Evolutionary conservation across 2,113 vertebrate species (phyloP).

Genomic region (Daboia siamensis): DNA sequence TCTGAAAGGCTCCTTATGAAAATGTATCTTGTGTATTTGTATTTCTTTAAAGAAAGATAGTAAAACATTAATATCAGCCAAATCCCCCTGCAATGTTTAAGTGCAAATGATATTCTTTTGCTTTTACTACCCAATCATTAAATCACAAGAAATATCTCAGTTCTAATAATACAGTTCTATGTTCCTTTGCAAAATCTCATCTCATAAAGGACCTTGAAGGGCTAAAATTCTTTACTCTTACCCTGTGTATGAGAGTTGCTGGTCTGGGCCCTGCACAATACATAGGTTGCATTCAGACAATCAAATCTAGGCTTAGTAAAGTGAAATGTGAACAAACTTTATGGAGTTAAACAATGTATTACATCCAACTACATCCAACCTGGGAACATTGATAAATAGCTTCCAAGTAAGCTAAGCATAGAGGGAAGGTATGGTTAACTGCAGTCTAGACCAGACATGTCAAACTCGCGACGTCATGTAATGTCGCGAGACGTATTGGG

Average conservation of each 20-base stretch:
- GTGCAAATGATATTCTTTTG: slow-evolving; percentile 13
- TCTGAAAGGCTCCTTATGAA: slow-evolving; percentile 41
- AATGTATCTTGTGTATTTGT: slow-evolving; percentile 32
- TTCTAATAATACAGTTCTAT: slow-evolving; percentile 3
- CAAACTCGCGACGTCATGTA: no score
- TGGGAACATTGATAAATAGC: not conserved
- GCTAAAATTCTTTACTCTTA: not conserved
- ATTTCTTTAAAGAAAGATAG: slow-evolving; percentile 14
- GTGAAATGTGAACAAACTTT: not conserved
- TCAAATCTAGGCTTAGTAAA: not conserved
- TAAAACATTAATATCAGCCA: not conserved
- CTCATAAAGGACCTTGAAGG: not conserved
- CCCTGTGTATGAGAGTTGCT: not conserved
- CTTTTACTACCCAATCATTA: slow-evolving; percentile 26
- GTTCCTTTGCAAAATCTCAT: slow-evolving; percentile 2
- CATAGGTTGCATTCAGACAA: not conserved
- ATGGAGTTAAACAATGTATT: not conserved
- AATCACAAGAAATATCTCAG: slow-evolving; percentile 14
- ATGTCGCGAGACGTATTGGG: no score
- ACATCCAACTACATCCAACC: not conserved
- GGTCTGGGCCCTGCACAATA: not conserved
- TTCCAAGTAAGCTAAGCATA: not conserved
- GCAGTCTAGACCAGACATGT: no score
- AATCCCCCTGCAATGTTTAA: slow-evolving; percentile 9
- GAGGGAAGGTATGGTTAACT: not conserved